A percentile compares a stretch with the other conserved stretches of the same genome.
These are phyloP conservation scores for Semicossyphus pulcher DNA, from an alignment of 2,113 vertebrate species.

Conservation along the genomic window DNA sequence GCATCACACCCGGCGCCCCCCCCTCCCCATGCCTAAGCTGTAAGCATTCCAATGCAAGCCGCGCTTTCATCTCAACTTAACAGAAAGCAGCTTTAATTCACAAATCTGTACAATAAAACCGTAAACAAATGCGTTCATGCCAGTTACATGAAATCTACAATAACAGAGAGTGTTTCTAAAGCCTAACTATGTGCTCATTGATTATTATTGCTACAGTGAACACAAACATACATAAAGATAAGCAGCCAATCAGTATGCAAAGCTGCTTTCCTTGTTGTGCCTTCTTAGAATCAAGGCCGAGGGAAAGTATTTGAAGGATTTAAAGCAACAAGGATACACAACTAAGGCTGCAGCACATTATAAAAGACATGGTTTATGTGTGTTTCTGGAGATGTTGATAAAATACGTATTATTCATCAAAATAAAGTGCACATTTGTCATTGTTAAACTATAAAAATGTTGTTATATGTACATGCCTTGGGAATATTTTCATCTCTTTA, in stretches of 20 bases:
- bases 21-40: neutral
- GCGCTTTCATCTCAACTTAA: neutral
- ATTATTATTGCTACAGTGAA: slow-evolving; percentile 1
- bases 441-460: no score
- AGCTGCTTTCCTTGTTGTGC: slow-evolving; percentile 13
- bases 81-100: neutral
- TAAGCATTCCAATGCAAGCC: neutral
- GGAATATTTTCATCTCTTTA: no score
- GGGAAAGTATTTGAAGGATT: neutral
- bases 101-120: neutral
- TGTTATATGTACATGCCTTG: no score
- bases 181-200: neutral
- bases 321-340: neutral
- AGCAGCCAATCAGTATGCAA: slow-evolving; percentile 15
- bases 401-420: no score
- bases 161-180: neutral
- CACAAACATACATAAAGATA: neutral
- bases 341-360: neutral
- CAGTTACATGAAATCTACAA: neutral
- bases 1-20: neutral
- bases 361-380: neutral
- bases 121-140: neutral
- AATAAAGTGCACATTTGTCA: no score
- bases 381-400: neutral
- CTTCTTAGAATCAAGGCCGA: slow-evolving; percentile 1